phyloP scores from a whole-genome alignment of 2,797 vertebrate genomes.

The Nyctibius grandis region DNA sequence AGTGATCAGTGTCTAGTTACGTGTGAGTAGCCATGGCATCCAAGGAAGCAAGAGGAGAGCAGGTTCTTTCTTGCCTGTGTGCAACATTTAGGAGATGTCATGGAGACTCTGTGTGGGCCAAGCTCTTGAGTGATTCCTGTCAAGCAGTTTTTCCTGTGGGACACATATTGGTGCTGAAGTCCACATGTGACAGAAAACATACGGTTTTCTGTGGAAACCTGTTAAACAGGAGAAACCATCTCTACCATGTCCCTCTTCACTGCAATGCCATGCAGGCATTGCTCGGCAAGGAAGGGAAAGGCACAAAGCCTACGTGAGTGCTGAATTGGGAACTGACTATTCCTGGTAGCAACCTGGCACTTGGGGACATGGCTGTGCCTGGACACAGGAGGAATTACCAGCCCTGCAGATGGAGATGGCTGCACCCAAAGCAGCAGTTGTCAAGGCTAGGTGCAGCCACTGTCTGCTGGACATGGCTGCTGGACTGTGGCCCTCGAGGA shows the following conservation, averaged over 20 bases:
- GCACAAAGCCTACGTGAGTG: neutral
- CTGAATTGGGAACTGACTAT: neutral
- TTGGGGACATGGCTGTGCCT: accelerated
- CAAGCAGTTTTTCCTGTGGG: neutral
- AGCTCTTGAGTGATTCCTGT: neutral
- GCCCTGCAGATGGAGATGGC: neutral
- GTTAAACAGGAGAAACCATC: neutral
- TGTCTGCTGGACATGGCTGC: neutral
- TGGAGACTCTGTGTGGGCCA: neutral
- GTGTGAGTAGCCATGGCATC: neutral
- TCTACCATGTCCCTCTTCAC: neutral
- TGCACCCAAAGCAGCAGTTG: accelerated
- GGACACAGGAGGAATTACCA: neutral
- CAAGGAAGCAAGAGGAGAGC: neutral
- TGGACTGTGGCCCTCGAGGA: accelerated
- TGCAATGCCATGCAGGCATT: neutral
- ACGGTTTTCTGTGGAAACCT: neutral
- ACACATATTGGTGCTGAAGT: neutral
- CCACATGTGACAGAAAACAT: accelerated
- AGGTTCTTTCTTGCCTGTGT: neutral
- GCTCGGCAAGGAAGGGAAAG: accelerated
- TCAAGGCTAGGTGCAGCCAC: neutral
- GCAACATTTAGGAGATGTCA: neutral
- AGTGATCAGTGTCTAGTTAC: neutral
- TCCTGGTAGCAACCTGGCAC: neutral